phyloP scores from a whole-genome alignment of 2,113 vertebrate species.

The Amia ocellicauda region DNA sequence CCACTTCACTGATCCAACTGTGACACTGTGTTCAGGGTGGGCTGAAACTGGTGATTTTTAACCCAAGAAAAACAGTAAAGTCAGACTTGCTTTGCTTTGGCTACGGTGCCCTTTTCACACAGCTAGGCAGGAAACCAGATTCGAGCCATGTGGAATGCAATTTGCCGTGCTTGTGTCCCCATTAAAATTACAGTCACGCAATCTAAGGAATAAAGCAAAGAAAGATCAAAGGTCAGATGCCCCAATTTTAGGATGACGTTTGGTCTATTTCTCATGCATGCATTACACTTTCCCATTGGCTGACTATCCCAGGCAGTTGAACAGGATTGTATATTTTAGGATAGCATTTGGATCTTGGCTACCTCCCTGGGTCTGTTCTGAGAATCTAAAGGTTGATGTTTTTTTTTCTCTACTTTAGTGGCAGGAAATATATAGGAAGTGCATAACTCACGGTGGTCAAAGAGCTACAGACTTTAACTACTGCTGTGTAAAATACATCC shows the following conservation, averaged over 20 bases:
- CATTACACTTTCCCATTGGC: neutral
- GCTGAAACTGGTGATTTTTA: too few species aligned
- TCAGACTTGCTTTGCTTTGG: too few species aligned
- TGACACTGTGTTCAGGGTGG: too few species aligned
- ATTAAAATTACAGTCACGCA: too few species aligned
- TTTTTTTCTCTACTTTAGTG: constrained; percentile 3
- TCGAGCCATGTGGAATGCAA: too few species aligned
- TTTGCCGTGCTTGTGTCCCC: too few species aligned
- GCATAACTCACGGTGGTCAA: neutral
- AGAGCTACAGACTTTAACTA: neutral
- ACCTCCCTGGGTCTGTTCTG: neutral
- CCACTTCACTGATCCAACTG: neutral
- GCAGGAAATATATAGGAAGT: neutral
- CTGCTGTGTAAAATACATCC: neutral
- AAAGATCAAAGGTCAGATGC: too few species aligned
- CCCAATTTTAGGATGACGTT: too few species aligned
- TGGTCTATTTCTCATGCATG: neutral
- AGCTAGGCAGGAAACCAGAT: too few species aligned
- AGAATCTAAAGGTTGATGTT: neutral
- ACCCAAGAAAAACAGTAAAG: too few species aligned
- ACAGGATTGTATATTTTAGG: constrained; percentile 1
- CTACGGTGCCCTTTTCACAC: too few species aligned
- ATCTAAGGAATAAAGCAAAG: too few species aligned
- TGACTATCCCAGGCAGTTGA: neutral
- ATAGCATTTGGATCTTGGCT: constrained; percentile 3